These are phyloP conservation scores for Idaea aversata DNA, from an alignment of 2,888 invertebrate genomes.

Conservation along the genomic window DNA sequence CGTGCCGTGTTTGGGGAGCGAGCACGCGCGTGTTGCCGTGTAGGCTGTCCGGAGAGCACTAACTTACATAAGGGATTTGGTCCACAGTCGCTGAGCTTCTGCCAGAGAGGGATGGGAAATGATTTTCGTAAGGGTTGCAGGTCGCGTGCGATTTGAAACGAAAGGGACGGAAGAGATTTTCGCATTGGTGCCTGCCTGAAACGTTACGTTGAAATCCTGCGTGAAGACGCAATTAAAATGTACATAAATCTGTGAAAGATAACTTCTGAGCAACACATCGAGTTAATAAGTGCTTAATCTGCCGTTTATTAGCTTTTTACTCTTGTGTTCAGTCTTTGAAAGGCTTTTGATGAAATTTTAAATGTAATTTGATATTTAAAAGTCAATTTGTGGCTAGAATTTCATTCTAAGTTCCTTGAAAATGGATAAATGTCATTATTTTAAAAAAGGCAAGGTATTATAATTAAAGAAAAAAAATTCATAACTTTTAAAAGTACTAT, in stretches of 20 bases:
- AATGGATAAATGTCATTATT: neutral
- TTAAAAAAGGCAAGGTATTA: neutral
- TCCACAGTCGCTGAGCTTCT: constrained; percentile 61
- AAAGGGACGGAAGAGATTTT: constrained; percentile 65
- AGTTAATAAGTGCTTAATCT: constrained; percentile 59
- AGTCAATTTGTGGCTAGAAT: neutral
- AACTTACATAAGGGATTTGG: constrained; percentile 77
- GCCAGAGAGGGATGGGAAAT: constrained; percentile 61
- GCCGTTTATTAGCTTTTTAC: constrained; percentile 42
- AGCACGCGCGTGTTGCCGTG: constrained; percentile 47
- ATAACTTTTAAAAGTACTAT: no score
- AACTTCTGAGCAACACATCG: constrained; percentile 50
- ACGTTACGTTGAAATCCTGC: constrained; percentile 65
- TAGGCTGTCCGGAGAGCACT: constrained; percentile 55
- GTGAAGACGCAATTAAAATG: constrained; percentile 76
- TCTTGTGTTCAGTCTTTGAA: constrained; percentile 17
- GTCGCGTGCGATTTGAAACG: constrained; percentile 46
- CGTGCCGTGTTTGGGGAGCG: constrained; percentile 33
- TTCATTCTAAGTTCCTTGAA: neutral
- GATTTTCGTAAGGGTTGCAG: constrained; percentile 61
- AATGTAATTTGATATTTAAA: neutral
- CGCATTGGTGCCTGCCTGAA: constrained; percentile 54
- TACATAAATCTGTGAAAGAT: constrained; percentile 66
- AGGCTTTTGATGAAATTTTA: constrained; percentile 2
- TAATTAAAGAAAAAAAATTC: no score